Evolutionary conservation across 2,113 vertebrate genomes (phyloP).

Genomic region (Megaceryle torquata): DNA sequence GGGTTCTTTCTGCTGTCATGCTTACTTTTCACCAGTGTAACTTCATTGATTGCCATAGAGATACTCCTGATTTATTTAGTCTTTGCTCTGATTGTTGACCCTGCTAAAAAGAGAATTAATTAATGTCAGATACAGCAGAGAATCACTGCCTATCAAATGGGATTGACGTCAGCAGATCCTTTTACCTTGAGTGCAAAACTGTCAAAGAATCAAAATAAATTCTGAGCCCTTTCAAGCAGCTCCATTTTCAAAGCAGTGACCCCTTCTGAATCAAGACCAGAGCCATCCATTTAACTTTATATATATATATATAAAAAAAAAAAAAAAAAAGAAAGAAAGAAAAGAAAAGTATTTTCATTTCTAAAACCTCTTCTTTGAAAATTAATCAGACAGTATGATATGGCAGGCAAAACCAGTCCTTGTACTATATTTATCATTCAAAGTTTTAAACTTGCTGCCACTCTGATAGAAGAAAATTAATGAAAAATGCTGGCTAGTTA

Average conservation of each 20-base stretch:
- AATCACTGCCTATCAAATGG: not conserved
- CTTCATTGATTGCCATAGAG: constrained; percentile 16
- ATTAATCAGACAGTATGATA: not conserved
- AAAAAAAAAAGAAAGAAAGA: no score
- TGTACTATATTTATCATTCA: not conserved
- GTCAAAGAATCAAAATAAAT: constrained; percentile 22
- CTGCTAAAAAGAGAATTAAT: constrained; percentile 29
- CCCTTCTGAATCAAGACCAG: not conserved
- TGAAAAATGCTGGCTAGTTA: not conserved
- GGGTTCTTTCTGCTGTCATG: constrained; percentile 12
- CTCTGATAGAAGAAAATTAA: not conserved
- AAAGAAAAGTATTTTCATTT: not conserved
- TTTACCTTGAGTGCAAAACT: constrained; percentile 3
- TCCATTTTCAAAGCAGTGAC: not conserved
- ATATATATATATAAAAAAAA: no score
- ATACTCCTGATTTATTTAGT: constrained; percentile 28
- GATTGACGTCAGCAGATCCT: not conserved
- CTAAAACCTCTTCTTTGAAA: not conserved
- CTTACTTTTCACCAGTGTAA: not conserved
- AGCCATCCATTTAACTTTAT: not conserved
- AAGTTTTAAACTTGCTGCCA: not conserved
- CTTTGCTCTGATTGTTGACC: constrained; percentile 28
- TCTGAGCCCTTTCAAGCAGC: not conserved
- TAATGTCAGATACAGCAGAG: constrained; percentile 6
- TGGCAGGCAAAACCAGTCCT: not conserved